Evolutionary conservation across 2,888 invertebrate species (phyloP).

Genomic region (Drosophila engyochracea): DNA sequence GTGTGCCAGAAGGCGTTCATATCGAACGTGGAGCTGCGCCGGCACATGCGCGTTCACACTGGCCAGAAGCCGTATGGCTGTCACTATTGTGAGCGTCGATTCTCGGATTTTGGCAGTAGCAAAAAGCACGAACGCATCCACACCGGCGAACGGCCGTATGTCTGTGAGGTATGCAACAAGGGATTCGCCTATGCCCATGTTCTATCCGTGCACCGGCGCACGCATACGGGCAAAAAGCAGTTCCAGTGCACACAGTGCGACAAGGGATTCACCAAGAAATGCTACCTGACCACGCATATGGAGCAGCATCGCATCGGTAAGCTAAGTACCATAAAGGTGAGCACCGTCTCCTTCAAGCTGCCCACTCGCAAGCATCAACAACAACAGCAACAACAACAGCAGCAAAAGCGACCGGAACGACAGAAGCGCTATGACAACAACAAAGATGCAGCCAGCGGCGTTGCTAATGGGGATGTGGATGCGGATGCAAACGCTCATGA

Average conservation of each 20-base stretch:
- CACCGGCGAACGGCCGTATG: constrained; percentile 84
- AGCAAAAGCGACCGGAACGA: constrained; percentile 1
- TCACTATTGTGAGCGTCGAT: constrained; percentile 83
- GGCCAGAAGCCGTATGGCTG: constrained; percentile 85
- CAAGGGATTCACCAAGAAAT: constrained; percentile 84
- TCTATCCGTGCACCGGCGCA: constrained; percentile 82
- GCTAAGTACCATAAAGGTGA: not conserved
- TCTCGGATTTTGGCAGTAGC: constrained; percentile 85
- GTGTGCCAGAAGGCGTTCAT: constrained; percentile 85
- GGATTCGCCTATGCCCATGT: constrained; percentile 85
- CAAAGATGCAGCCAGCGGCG: not conserved
- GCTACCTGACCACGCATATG: constrained; percentile 81
- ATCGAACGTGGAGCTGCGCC: constrained; percentile 84
- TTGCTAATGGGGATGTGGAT: not conserved
- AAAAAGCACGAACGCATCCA: constrained; percentile 85
- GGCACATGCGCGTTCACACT: constrained; percentile 85
- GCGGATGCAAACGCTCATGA: not conserved
- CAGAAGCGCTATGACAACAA: constrained; percentile 17
- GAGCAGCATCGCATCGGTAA: constrained; percentile 68
- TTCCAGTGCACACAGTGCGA: constrained; percentile 83
- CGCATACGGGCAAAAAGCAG: constrained; percentile 85
- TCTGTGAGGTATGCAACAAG: constrained; percentile 83
- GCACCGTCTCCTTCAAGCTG: constrained; percentile 6
- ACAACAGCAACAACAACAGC: constrained; percentile 9
- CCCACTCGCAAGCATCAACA: constrained; percentile 30